Evolutionary conservation across 2,113 vertebrate genomes (phyloP).

Genomic region (Bos indicus): DNA sequence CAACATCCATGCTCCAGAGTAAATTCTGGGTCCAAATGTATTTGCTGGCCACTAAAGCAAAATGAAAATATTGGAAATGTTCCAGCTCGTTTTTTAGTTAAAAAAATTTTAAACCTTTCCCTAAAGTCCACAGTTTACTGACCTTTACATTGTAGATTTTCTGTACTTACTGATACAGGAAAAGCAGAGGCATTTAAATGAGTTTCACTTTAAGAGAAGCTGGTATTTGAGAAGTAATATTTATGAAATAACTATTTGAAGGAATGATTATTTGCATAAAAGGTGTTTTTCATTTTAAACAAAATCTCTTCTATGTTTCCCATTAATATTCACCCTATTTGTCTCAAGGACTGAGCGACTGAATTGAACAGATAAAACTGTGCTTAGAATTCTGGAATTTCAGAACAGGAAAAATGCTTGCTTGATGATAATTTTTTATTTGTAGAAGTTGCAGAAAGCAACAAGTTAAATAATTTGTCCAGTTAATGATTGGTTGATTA

Average conservation of each 20-base stretch:
- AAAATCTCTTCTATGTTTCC: not conserved
- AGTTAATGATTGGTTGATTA: not conserved
- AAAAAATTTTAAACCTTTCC: not conserved
- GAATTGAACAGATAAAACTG: not conserved
- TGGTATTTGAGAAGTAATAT: slow-evolving; percentile 31
- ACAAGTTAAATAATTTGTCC: not conserved
- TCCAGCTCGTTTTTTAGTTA: not conserved
- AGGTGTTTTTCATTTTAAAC: slow-evolving; percentile 20
- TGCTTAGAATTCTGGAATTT: not conserved
- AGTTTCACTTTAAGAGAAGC: slow-evolving; percentile 17
- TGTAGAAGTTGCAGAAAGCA: not conserved
- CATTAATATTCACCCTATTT: not conserved
- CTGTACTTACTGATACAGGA: not conserved
- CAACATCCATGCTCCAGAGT: not conserved
- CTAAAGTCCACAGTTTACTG: not conserved
- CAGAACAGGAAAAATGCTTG: not conserved
- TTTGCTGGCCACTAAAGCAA: slow-evolving; percentile 7
- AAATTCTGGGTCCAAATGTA: not conserved
- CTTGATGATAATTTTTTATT: not conserved
- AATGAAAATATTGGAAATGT: not conserved
- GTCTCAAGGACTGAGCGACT: not conserved
- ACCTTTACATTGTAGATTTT: slow-evolving; percentile 46
- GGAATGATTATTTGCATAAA: slow-evolving; percentile 34
- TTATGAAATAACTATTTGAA: slow-evolving; percentile 26
- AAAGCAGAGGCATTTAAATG: not conserved